phyloP scores from a whole-genome alignment of 1,140 invertebrate species.

The Colletes latitarsis region DNA sequence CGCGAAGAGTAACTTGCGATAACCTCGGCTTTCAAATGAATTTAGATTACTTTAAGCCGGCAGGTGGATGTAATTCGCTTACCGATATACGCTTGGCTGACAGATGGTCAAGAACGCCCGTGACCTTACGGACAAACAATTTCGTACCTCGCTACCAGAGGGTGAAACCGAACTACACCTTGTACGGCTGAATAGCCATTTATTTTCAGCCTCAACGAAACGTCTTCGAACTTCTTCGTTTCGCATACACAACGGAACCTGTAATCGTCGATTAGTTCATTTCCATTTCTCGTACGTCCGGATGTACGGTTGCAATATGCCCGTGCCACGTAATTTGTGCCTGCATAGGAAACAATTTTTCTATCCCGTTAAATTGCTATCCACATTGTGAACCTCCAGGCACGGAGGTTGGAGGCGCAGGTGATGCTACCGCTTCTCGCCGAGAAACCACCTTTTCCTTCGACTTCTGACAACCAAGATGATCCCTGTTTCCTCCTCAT shows the following conservation, averaged over 20 bases:
- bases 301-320: background rate
- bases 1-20: background rate
- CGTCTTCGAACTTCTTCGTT: too few relatives aligned
- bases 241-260: background rate
- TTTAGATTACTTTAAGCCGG: too few relatives aligned
- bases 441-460: constrained; percentile 17
- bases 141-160: too few relatives aligned
- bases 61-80: too few relatives aligned
- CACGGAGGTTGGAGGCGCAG: constrained; percentile 22
- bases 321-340: constrained; percentile 28
- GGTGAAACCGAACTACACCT: too few relatives aligned
- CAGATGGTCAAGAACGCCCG: too few relatives aligned
- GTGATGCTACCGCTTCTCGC: constrained; percentile 32
- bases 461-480: constrained; percentile 35
- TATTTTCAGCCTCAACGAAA: too few relatives aligned
- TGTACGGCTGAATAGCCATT: too few relatives aligned
- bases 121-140: too few relatives aligned
- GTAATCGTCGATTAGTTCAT: background rate
- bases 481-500: constrained; percentile 39
- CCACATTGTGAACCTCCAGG: constrained; percentile 42
- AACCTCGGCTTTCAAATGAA: background rate
- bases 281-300: background rate
- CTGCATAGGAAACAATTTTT: constrained; percentile 22
- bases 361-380: constrained; percentile 51
- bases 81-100: background rate